Evolutionary conservation across 2,888 invertebrate genomes (phyloP), one percentile per base, ranked within the genome.

Genomic region (Microdon myrmicae): DNA sequence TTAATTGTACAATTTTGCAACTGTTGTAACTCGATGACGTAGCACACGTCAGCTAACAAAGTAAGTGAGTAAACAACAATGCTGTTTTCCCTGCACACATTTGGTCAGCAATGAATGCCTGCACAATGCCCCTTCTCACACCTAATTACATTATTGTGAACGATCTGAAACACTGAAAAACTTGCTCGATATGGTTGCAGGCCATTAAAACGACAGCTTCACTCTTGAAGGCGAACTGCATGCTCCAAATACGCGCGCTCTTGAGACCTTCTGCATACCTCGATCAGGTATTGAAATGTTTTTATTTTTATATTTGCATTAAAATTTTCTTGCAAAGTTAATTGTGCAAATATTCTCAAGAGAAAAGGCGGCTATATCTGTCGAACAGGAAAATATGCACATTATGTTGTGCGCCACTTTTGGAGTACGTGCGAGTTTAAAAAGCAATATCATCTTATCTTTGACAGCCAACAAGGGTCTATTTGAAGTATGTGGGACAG

Each of bases 221-320:
- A 23, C 26, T 41, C 26, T 38, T 26, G 49, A 58, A 58, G 56
- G 56, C 43, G 13, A 58, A 49, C 37, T 58, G 43, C 49, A 49
- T 58, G 49, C 56, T 44, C 43, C 26, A 49, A 43, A 58, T 58
- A 58, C 35, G 35, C 31, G 26, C 20, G 31, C 29, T 29, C 31
- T 39, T 32, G 39, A 19, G 38, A 38, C 37, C 31, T 16, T 35
- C 26, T 23, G 26, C 23, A 28, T 44, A 28, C 37, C 29, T 7
- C 9, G 25, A 8, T 25, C n/a, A n/a, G n/a, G 25, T 39, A 17
- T 19, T 16, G 19, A 10, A 28, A 28, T 22, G n/a, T n/a, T 28
- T 37, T 7, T 22, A 23, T 8, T 14, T 9, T 20, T 10, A n/a
- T 10, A 5, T 28, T 6, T 41, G n/a, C n/a, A n/a, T 2, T 34